phyloP scores from a whole-genome alignment of 2,888 invertebrate genomes.

The Agriopis aurantiaria region DNA sequence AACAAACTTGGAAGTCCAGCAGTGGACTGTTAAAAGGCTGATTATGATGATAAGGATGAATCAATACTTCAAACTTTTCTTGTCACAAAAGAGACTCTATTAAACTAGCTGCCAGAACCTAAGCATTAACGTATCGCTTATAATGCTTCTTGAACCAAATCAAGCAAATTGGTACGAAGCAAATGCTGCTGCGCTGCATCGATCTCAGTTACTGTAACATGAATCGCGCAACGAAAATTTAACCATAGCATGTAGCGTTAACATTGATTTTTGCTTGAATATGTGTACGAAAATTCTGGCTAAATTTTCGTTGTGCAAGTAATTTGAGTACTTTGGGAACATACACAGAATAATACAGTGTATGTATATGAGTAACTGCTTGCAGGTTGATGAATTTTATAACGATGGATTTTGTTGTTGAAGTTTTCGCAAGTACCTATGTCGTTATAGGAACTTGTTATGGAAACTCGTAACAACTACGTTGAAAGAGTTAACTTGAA shows the following conservation, averaged over 20 bases:
- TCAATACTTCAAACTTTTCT: neutral
- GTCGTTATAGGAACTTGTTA: conserved; percentile 17
- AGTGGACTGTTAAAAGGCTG: too few relatives aligned
- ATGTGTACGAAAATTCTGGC: conserved; percentile 54
- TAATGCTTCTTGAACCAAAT: conserved; percentile 65
- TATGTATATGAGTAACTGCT: conserved; percentile 54
- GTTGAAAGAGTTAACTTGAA: neutral
- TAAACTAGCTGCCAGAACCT: conserved; percentile 27
- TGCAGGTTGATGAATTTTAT: conserved; percentile 66
- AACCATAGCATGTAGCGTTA: conserved; percentile 45
- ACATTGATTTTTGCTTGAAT: conserved; percentile 47
- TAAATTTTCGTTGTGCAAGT: conserved; percentile 66
- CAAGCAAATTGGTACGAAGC: conserved; percentile 73
- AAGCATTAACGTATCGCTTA: conserved; percentile 36
- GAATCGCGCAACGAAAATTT: conserved; percentile 35
- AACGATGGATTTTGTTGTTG: conserved; percentile 55
- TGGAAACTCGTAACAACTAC: neutral
- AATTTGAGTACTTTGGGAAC: conserved; percentile 69
- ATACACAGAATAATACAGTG: conserved; percentile 64
- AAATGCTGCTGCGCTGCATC: conserved; percentile 68
- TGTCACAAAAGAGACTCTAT: conserved; percentile 22
- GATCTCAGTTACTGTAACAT: conserved; percentile 53
- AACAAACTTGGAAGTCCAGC: too few relatives aligned
- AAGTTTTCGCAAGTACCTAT: conserved; percentile 35
- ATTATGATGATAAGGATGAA: too few relatives aligned